Evolutionary conservation across 2,113 vertebrate species (phyloP), one percentile per base, ranked within the genome.

Genomic region (Rhagologus leucostigma): DNA sequence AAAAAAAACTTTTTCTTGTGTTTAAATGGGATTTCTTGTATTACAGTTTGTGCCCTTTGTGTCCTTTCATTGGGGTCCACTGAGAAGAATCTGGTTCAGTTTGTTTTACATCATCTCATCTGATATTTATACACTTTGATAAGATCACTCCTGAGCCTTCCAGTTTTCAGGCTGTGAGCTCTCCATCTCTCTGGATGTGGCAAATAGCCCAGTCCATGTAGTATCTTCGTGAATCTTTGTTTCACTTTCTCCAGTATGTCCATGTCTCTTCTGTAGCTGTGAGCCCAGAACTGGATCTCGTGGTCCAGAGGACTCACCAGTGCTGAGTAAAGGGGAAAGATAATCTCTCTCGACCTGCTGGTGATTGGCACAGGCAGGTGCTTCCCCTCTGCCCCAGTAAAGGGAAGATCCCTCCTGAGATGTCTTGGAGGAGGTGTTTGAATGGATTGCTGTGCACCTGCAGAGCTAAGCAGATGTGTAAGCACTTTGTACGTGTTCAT

Each of bases 1-100:
- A 29, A 65, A 65, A 27, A 16, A 4, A 0, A 1, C 2, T 44
- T 74, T 52, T 74, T 17, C 60, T 82, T 35, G 9, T 0, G 0
- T 55, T 83, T 75, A 62, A 55, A 47, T 32, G 41, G 11, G 53
- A 22, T 62, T 22, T 62, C 14, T 76, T 35, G 26, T 32, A 22
- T 76, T 75, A 60, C 21, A 35, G 17, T 60, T 47, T 35, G n/a
- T 41, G 29, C 13, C 24, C 26, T 68, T 39, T 46, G 6, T 44
- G 19, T 68, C 62, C 24, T 89, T 82, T 68, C 29, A 27, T 13
- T 32, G 16, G 21, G 5, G 11, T 37, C 20, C 11, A 14, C 12
- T 24, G 44, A 60, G n/a, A 60, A 68, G 13, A 35, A 17, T 62
- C 50, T 46, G n/a, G 11, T 26, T 68, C 62, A 53, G 6, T 68